phyloP scores from a whole-genome alignment of 2,888 invertebrate genomes.

The Dryococelus australis region DNA sequence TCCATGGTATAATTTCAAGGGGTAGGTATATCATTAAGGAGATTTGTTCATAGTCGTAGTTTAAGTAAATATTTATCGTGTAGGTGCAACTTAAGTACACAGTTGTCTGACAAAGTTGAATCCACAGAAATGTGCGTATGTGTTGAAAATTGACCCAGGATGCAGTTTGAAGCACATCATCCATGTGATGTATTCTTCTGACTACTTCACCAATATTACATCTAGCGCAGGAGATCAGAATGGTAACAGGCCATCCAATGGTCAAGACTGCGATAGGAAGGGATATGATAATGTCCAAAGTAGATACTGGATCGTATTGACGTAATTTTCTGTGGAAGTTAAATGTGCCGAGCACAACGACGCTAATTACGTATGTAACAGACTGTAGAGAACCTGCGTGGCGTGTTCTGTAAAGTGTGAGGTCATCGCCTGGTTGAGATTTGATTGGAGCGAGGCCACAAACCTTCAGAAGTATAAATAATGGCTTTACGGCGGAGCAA shows the following conservation, averaged over 20 bases:
- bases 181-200: background rate
- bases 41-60: no score
- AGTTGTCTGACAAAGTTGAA: background rate
- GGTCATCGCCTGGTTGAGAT: background rate
- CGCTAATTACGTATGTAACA: background rate
- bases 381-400: background rate
- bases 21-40: no score
- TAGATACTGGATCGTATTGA: background rate
- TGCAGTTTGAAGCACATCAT: background rate
- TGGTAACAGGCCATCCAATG: background rate
- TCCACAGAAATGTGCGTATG: background rate
- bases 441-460: background rate
- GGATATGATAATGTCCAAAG: background rate
- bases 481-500: background rate
- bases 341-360: background rate
- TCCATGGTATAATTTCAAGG: no score
- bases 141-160: background rate
- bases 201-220: background rate
- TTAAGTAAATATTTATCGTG: background rate
- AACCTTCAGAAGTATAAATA: background rate
- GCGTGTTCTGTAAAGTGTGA: background rate
- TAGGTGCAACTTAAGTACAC: no score
- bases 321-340: background rate
- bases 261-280: background rate
- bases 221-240: background rate